Evolutionary conservation across 2,888 invertebrate genomes (phyloP), one percentile per base, ranked within the genome.

Genomic region (Eueremaeus valkanovi): DNA sequence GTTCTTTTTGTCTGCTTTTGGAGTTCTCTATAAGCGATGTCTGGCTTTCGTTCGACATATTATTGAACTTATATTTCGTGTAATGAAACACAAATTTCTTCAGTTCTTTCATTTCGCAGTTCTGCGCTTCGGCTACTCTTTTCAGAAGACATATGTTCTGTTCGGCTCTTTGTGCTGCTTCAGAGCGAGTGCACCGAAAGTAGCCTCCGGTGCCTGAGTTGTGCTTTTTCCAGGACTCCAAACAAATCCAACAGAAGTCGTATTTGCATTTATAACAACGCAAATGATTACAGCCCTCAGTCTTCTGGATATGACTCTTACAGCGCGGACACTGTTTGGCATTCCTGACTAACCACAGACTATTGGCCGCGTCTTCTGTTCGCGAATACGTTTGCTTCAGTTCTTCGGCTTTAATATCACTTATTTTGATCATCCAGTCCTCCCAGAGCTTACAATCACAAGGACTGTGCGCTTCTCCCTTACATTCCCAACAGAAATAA

Each of bases 241-340:
- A 85, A 81, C 89, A 90, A 42, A 89, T 88, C 89, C 89, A 89
- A 83, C 89, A 89, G 81, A 89, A 89, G 81, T 89, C 89, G 82
- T 87, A 88, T 83, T 89, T 89, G 81, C 89, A 89, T 88, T 89
- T 89, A 72, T 88, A 88, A 82, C 89, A 89, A 81, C 89, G 89
- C 88, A 89, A 89, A 81, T 89, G 89, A 82, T 89, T 89, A 82
- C 89, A 89, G 24, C 88, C 89, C 82, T 89, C 89, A 81, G 89
- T 89, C 81, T 89, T 89, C 83, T 89, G 89, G 77, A 89, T 89
- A 3, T 89, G 89, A 78, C 88, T 88, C 80, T 88, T 88, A 81
- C 89, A 89, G 82, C 88, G 89, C 33, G 89, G 89, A 81, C 89
- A 89, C 0, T 88, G 88, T 81, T 89, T 89, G 3, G 89, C 88